Conservation (phyloP, 2,888 invertebrate species). For the Rugalucina vietnamica region DNA sequence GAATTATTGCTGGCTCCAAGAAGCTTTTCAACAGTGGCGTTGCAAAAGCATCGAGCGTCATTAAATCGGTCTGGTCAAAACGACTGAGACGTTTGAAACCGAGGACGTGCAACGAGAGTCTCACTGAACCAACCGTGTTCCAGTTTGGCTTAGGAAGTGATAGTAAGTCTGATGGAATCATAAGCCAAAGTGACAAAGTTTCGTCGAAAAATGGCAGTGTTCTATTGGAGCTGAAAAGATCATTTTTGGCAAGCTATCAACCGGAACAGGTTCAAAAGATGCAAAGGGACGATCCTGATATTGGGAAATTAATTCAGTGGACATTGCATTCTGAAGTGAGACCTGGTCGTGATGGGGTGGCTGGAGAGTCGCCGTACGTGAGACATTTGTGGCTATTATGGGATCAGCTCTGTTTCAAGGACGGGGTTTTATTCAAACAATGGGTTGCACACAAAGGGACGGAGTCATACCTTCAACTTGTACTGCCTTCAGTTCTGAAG, state of each 20-base stretch:
- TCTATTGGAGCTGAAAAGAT: not conserved
- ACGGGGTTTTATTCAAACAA: slow-evolving; percentile 23
- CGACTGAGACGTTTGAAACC: not conserved
- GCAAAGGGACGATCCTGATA: not conserved
- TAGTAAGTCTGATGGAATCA: not conserved
- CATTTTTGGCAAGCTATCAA: not conserved
- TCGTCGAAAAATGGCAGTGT: not conserved
- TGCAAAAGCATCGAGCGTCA: not conserved
- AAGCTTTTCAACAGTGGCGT: not conserved
- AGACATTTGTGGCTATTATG: slow-evolving; percentile 30
- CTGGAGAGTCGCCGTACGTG: not conserved
- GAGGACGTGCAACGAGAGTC: not conserved
- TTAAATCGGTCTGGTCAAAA: not conserved
- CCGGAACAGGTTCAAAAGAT: not conserved
- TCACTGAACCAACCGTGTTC: not conserved
- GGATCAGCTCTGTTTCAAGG: slow-evolving; percentile 4
- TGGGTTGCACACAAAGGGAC: not conserved
- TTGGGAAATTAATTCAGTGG: not conserved
- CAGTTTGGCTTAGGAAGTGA: not conserved
- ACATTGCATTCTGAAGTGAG: not conserved
- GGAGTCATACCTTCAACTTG: not conserved
- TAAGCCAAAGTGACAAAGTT: not conserved
- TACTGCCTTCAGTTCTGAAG: not conserved
- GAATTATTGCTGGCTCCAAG: not conserved
- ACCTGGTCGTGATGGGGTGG: slow-evolving; percentile 17